These are phyloP conservation scores for Microcebus lehilahytsara DNA, from an alignment of 2,113 vertebrate species.

Conservation along the genomic window DNA sequence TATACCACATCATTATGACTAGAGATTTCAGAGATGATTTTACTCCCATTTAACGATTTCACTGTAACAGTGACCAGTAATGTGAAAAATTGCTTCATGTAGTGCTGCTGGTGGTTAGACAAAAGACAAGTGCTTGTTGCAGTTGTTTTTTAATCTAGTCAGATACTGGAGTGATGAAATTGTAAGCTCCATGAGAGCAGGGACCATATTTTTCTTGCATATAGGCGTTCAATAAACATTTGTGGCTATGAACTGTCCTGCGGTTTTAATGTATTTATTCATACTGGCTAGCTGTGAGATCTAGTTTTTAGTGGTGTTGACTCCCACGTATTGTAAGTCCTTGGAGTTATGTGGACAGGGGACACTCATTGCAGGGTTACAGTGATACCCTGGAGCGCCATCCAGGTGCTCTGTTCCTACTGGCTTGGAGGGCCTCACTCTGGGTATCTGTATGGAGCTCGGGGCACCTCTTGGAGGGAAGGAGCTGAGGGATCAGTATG, in stretches of 20 bases:
- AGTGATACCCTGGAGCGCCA: too few species aligned
- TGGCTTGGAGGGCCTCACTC: background rate
- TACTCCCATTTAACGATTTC: background rate
- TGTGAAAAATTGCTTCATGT: background rate
- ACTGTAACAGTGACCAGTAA: constrained; percentile 30
- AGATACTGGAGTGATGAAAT: background rate
- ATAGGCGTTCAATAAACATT: constrained; percentile 59
- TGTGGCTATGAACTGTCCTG: background rate
- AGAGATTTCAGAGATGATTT: constrained; percentile 28
- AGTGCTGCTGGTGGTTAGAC: background rate
- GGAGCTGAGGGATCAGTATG: background rate
- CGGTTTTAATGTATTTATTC: background rate
- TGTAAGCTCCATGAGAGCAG: background rate
- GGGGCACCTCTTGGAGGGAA: background rate
- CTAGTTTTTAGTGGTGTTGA: background rate
- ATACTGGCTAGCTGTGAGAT: background rate
- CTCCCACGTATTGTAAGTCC: background rate
- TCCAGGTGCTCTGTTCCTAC: background rate
- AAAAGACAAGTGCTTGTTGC: background rate
- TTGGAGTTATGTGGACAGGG: background rate
- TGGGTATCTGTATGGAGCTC: background rate
- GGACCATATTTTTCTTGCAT: background rate
- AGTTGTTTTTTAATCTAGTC: background rate
- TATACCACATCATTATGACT: background rate
- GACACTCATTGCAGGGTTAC: background rate